These are phyloP conservation scores for Tipula confusa DNA, from an alignment of 2,888 invertebrate genomes.

Conservation along the genomic window DNA sequence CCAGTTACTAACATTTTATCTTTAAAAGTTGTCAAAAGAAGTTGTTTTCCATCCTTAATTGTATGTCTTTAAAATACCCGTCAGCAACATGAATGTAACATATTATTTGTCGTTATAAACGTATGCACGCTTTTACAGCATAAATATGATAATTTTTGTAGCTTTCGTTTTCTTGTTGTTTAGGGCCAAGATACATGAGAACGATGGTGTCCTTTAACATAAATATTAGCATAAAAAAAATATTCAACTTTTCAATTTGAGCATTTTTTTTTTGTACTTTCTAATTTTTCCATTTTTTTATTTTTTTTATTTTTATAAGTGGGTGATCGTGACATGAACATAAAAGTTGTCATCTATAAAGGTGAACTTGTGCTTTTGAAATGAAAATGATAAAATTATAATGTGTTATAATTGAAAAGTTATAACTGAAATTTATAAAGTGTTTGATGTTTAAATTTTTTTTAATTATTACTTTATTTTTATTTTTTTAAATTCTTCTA, in stretches of 20 bases:
- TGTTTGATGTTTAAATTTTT: neutral
- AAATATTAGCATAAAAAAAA: neutral
- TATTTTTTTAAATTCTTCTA: neutral
- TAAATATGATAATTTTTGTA: neutral
- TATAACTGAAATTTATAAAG: neutral
- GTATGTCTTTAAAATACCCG: too few species aligned
- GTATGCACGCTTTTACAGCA: neutral
- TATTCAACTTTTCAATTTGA: neutral
- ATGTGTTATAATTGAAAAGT: neutral
- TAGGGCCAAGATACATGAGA: neutral
- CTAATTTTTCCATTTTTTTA: neutral
- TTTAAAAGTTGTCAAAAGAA: too few species aligned
- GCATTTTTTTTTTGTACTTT: neutral
- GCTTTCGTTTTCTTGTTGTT: neutral
- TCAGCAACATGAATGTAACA: too few species aligned
- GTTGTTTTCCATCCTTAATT: too few species aligned
- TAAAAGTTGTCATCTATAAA: neutral
- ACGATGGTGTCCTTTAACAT: neutral
- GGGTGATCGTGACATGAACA: neutral
- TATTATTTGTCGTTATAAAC: too few species aligned
- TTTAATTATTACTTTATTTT: too few species aligned
- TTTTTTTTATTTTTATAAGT: neutral
- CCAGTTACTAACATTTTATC: too few species aligned
- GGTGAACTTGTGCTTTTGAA: neutral
- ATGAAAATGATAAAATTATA: neutral